Percentiles rank a stretch among this genome's conserved stretches.
phyloP scores from a whole-genome alignment of 2,113 vertebrate genomes.

The Eurystomus gularis region DNA sequence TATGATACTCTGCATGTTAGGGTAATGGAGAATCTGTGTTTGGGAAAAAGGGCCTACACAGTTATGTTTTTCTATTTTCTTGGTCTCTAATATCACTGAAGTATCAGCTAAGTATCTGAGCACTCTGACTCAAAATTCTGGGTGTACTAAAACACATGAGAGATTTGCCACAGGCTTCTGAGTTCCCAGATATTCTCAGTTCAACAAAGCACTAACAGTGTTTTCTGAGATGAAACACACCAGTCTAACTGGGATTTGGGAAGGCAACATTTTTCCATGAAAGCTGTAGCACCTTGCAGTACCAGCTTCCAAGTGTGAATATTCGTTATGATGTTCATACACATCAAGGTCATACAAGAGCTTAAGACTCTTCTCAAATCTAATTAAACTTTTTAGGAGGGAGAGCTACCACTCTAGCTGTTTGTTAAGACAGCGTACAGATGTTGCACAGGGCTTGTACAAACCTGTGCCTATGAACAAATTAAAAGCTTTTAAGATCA shows the following conservation, averaged over 20 bases:
- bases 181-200: background rate
- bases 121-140: background rate
- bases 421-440: constrained; percentile 50
- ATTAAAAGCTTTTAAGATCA: constrained; percentile 80
- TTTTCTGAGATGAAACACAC: background rate
- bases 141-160: background rate
- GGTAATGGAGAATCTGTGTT: background rate
- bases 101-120: background rate
- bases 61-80: background rate
- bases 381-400: constrained; percentile 55
- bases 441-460: constrained; percentile 70
- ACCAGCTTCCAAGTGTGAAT: background rate
- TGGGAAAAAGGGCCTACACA: background rate
- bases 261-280: background rate
- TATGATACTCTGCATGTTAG: background rate
- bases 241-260: background rate
- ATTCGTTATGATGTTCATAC: background rate
- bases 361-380: background rate
- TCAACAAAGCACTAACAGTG: background rate
- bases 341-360: background rate
- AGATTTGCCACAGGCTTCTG: background rate
- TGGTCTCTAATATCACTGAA: background rate
- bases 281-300: background rate
- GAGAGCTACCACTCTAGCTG: background rate
- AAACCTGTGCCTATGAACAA: constrained; percentile 76